Evolutionary conservation across 2,113 vertebrate genomes (phyloP), one percentile per base, ranked within the genome.

Genomic region (Catharus minimus): DNA sequence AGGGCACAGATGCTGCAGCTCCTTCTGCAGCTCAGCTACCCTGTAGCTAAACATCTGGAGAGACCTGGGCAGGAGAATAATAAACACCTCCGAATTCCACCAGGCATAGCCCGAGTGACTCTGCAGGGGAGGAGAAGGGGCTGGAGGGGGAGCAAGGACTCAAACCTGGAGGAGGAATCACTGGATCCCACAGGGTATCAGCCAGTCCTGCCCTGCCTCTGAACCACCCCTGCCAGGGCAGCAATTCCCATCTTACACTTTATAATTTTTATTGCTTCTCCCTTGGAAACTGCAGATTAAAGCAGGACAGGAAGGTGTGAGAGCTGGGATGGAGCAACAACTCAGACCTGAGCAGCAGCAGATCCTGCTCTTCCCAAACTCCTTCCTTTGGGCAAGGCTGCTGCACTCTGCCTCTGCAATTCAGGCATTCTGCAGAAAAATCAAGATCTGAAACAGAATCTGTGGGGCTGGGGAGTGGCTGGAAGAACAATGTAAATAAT

Each of bases 1-100:
- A 97, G 92, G 94, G 95, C 92, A 47, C 97, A 97, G 97, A 95
- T 97, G 96, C 96, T 97, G 93, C 95, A 15, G 92, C 71, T 96
- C 95, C 93, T 91, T 36, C 95, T 97, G 72, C 95, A 77, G 94
- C 94, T 95, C 74, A 68, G 89, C 86, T 97, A 81, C 97, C 98
- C 97, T 97, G 96, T 97, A 97, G 97, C 97, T 94, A 97, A 98
- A 98, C 98, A 98, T 97, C 98, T 98, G 98, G 97, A 97, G 96
- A 84, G 43, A 90, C 21, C 89, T 11, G 73, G 92, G 86, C 87
- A 93, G 62, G 61, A 94, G 93, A 97, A 97, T 82, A 77, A 97
- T 57, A 97, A 97, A 95, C 92, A 93, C 60, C 88, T 92, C 66
- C 46, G 10, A 88, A 80, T 77, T 78, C 80, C 75, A 56, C 69